A percentile compares a stretch with the other conserved stretches of the same genome.
These are phyloP conservation scores for Leucania comma DNA, from an alignment of 2,888 invertebrate genomes.

Conservation along the genomic window DNA sequence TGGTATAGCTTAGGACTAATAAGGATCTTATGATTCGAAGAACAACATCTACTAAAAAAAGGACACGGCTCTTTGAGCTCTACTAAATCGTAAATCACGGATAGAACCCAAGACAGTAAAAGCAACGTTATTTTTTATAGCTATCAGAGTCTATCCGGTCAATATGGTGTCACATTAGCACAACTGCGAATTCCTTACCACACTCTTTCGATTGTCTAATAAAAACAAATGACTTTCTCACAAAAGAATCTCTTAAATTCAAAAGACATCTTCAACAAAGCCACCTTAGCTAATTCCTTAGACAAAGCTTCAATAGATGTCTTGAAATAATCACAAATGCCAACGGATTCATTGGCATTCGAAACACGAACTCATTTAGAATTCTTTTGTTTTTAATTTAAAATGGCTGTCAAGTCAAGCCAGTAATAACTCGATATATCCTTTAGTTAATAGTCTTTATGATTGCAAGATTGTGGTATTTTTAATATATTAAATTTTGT, in stretches of 20 bases:
- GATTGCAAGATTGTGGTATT: no score
- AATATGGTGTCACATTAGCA: not conserved
- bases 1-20: no score
- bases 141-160: not conserved
- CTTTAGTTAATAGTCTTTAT: conserved; percentile 15
- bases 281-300: conserved; percentile 22
- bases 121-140: not conserved
- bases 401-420: conserved; percentile 38
- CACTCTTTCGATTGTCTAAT: not conserved
- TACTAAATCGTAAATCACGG: not conserved
- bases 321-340: conserved; percentile 29
- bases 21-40: no score
- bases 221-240: not conserved
- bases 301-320: conserved; percentile 8
- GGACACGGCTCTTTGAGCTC: not conserved
- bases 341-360: conserved; percentile 49
- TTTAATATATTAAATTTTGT: conserved; percentile 12
- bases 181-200: not conserved
- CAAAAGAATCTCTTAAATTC: conserved; percentile 17
- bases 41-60: no score
- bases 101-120: not conserved
- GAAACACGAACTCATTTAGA: conserved; percentile 40
- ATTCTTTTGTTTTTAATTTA: conserved; percentile 50
- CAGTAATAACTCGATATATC: conserved; percentile 34
- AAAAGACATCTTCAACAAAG: not conserved